phyloP scores from a whole-genome alignment of 1,140 invertebrate genomes.

The Pogonomyrmex barbatus region DNA sequence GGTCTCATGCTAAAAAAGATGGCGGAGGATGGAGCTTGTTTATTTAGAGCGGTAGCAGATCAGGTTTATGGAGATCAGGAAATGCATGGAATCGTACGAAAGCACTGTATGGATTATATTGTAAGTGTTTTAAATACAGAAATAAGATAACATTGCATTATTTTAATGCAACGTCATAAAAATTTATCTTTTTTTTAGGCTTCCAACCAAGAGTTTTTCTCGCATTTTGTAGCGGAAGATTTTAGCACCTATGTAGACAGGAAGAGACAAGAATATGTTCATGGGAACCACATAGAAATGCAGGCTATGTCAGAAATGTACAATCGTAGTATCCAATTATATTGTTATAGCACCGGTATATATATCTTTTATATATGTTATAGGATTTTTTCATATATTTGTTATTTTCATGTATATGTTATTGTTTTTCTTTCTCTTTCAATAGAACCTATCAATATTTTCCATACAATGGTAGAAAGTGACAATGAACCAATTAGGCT shows the following conservation, averaged over 20 bases:
- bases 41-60: slow-evolving; percentile 96
- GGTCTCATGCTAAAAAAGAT: slow-evolving; percentile 95
- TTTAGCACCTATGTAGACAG: slow-evolving; percentile 94
- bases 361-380: slow-evolving; percentile 23
- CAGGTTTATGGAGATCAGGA: slow-evolving; percentile 98
- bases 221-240: slow-evolving; percentile 97
- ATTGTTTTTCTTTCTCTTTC: slow-evolving; percentile 65
- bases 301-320: slow-evolving; percentile 98
- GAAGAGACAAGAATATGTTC: slow-evolving; percentile 92
- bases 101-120: slow-evolving; percentile 97
- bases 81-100: slow-evolving; percentile 94
- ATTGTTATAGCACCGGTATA: slow-evolving; percentile 94
- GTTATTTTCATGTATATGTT: not conserved
- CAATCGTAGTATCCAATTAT: slow-evolving; percentile 96
- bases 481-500: slow-evolving; percentile 94
- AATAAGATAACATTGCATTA: not conserved
- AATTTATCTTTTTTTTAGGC: slow-evolving; percentile 84
- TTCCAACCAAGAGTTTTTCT: slow-evolving; percentile 96
- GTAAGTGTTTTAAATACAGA: slow-evolving; percentile 86
- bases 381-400: not conserved
- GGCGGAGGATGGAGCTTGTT: slow-evolving; percentile 96
- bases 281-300: slow-evolving; percentile 98
- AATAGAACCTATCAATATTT: slow-evolving; percentile 96
- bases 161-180: not conserved
- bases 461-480: slow-evolving; percentile 91